Conservation (phyloP, 1,140 invertebrate genomes). For the Phocides pigmalion region DNA sequence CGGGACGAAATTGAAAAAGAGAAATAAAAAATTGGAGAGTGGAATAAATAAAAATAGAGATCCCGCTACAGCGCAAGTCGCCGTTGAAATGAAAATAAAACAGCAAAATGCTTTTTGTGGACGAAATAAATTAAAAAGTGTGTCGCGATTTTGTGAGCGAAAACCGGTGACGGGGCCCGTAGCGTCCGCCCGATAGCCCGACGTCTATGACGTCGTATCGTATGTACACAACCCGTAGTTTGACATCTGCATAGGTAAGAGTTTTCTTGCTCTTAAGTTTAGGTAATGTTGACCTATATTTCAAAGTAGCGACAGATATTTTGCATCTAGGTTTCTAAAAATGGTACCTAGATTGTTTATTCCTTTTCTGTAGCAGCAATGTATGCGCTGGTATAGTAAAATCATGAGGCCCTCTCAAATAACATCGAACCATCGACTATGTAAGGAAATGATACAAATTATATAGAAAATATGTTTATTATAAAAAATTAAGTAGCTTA, state of each 20-base stretch:
- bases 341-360: no score
- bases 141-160: constrained; percentile 75
- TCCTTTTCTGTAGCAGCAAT: no score
- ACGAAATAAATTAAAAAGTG: constrained; percentile 84
- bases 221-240: neutral
- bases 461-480: no score
- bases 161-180: constrained; percentile 49
- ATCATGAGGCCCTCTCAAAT: no score
- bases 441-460: no score
- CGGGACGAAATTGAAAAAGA: constrained; percentile 80
- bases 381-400: no score
- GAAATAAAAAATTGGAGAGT: constrained; percentile 61
- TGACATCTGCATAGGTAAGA: constrained; percentile 37
- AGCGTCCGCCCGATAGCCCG: constrained; percentile 30
- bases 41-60: constrained; percentile 84
- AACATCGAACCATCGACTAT: no score
- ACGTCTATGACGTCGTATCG: constrained; percentile 5
- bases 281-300: constrained; percentile 16
- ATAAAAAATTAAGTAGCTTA: no score
- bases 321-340: no score
- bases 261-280: neutral
- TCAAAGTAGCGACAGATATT: neutral
- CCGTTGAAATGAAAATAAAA: constrained; percentile 83
- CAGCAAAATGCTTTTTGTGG: constrained; percentile 79
- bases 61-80: constrained; percentile 82